phyloP scores from a whole-genome alignment of 2,113 vertebrate species.

The Sarotherodon lohbergeri region DNA sequence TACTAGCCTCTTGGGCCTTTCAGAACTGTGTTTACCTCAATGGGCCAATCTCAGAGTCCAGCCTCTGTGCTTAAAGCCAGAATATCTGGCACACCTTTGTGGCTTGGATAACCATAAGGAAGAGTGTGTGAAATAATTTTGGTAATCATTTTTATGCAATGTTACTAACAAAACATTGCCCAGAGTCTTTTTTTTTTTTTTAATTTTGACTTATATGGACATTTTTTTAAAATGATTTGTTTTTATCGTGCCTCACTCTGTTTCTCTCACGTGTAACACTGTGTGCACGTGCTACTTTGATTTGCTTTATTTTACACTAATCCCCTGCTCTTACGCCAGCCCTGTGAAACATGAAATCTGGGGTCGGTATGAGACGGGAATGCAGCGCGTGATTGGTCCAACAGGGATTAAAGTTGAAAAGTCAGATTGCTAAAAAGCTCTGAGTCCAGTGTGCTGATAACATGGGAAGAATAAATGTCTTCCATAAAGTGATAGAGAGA shows the following conservation, averaged over 20 bases:
- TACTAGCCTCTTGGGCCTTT: neutral
- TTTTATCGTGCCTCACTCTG: rapidly evolving
- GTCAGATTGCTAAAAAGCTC: neutral
- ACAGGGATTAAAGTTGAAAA: neutral
- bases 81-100: slow-evolving; percentile 16
- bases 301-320: neutral
- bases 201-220: neutral
- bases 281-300: neutral
- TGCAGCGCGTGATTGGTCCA: neutral
- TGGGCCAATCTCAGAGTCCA: slow-evolving; percentile 6
- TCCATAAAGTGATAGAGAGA: neutral
- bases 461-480: neutral
- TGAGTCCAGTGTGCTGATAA: neutral
- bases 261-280: neutral
- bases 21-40: slow-evolving; percentile 49
- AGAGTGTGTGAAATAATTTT: neutral
- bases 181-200: neutral
- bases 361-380: rapidly evolving
- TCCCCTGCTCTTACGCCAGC: neutral
- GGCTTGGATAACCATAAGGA: neutral
- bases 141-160: neutral
- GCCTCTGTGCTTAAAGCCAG: slow-evolving; percentile 40
- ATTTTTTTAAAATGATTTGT: neutral
- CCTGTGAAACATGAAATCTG: neutral
- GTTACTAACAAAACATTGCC: neutral